Conservation (phyloP, 2,888 invertebrate species). For the Dysmachus trigonus region DNA sequence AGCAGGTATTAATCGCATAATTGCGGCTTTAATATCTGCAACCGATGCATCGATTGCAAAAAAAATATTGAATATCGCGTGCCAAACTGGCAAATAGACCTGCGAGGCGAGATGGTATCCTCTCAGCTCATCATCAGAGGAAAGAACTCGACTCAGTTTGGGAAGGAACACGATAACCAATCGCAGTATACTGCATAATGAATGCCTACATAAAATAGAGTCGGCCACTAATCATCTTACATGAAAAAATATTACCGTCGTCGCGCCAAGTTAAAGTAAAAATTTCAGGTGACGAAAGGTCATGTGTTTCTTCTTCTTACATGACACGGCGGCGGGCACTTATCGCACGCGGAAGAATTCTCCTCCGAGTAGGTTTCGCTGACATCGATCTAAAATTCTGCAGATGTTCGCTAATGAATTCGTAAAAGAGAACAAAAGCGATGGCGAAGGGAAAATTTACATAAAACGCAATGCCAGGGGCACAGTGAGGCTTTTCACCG, state of each 20-base stretch:
- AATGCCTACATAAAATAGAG: background rate
- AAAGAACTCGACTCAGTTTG: background rate
- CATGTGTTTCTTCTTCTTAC: background rate
- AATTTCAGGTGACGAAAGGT: background rate
- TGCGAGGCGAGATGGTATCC: background rate
- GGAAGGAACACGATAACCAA: background rate
- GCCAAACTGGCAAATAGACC: background rate
- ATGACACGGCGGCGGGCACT: background rate
- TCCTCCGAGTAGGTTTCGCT: background rate
- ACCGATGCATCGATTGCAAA: constrained; percentile 8
- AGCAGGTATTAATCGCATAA: constrained; percentile 23
- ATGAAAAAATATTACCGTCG: background rate
- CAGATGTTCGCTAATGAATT: constrained; percentile 3
- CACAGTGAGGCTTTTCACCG: background rate
- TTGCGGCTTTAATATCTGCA: constrained; percentile 29
- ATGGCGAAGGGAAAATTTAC: background rate
- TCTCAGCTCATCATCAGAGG: background rate
- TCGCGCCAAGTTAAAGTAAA: background rate
- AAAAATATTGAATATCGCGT: constrained; percentile 20
- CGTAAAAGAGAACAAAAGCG: background rate
- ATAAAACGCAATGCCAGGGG: constrained; percentile 7
- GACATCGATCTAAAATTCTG: constrained; percentile 10
- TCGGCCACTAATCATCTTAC: background rate
- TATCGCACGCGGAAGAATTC: background rate
- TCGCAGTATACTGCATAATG: background rate